A percentile compares a stretch with the other conserved stretches of the same genome.
phyloP scores from a whole-genome alignment of 1,140 invertebrate genomes.

The Drosophila nannoptera region DNA sequence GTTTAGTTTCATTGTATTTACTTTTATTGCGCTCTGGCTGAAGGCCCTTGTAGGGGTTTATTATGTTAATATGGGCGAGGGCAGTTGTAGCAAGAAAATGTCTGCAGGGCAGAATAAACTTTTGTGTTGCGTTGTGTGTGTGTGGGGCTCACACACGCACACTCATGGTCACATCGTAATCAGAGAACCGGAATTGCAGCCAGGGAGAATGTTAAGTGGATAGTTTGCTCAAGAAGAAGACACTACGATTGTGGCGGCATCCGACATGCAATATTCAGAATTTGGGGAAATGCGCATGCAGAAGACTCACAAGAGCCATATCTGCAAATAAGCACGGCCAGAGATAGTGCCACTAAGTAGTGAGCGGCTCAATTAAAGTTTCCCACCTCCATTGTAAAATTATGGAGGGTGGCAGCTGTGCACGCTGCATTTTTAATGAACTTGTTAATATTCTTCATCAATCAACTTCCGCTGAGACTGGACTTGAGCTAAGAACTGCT shows the following conservation, averaged over 20 bases:
- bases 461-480: conserved; percentile 16
- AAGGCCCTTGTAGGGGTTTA: conserved; percentile 20
- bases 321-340: neutral
- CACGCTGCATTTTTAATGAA: neutral
- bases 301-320: neutral
- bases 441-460: conserved; percentile 27
- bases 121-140: conserved; percentile 10
- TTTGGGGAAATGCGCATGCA: neutral
- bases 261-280: neutral
- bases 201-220: conserved; percentile 31
- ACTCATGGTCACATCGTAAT: conserved; percentile 11
- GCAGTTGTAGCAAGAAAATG: conserved; percentile 9
- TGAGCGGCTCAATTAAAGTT: neutral
- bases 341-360: neutral
- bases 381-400: neutral
- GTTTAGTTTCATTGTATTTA: conserved; percentile 35
- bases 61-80: conserved; percentile 33
- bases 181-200: conserved; percentile 33
- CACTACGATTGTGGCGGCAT: conserved; percentile 10
- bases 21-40: conserved; percentile 28
- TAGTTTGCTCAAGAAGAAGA: neutral
- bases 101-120: conserved; percentile 23
- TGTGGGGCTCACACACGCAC: neutral
- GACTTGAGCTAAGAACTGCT: conserved; percentile 4
- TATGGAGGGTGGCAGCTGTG: conserved; percentile 30